These are phyloP conservation scores for Lasius platythorax DNA, from an alignment of 2,888 invertebrate genomes.

Conservation along the genomic window DNA sequence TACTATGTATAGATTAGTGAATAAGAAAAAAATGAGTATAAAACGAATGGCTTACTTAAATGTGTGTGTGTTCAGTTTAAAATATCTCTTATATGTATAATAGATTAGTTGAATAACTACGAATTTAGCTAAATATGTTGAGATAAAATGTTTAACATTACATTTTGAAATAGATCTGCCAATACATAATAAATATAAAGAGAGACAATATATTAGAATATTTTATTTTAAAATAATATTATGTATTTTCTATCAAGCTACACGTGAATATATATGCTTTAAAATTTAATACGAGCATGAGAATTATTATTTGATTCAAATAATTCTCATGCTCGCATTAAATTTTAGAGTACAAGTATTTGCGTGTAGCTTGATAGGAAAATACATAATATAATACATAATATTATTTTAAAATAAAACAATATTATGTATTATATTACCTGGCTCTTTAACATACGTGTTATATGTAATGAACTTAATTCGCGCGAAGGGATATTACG, in stretches of 20 bases:
- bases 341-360: too few relatives aligned
- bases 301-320: background rate
- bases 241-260: background rate
- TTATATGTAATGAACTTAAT: background rate
- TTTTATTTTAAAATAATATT: constrained; percentile 8
- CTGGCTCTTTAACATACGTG: background rate
- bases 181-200: background rate
- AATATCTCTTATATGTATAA: background rate
- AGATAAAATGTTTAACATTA: background rate
- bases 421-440: too few relatives aligned
- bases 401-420: too few relatives aligned
- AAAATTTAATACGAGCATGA: background rate
- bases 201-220: background rate
- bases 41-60: background rate
- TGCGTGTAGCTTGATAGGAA: too few relatives aligned
- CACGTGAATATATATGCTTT: background rate
- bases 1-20: background rate
- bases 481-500: background rate
- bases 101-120: background rate
- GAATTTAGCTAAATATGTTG: background rate
- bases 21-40: background rate
- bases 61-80: constrained; percentile 1
- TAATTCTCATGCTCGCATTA: too few relatives aligned
- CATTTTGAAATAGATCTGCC: background rate
- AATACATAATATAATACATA: too few relatives aligned